Percentiles rank a stretch among this genome's conserved stretches.
phyloP scores from a whole-genome alignment of 2,888 invertebrate species.

The Megaustenia siamemsis region DNA sequence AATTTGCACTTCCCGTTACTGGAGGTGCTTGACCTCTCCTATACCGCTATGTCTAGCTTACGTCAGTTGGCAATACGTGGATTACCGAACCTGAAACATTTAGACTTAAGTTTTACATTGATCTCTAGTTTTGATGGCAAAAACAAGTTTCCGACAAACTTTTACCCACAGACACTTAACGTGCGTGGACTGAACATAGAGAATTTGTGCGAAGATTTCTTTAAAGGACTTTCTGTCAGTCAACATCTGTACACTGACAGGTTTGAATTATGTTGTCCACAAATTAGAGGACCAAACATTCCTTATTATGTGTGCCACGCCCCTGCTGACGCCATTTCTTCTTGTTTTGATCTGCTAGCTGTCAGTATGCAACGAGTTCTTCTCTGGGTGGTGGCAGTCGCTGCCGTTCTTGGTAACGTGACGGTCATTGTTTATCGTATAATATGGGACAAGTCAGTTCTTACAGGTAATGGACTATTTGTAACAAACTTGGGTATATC shows the following conservation, averaged over 20 bases:
- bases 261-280: slow-evolving; percentile 42
- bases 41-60: background rate
- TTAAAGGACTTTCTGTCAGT: slow-evolving; percentile 19
- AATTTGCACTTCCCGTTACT: no score
- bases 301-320: slow-evolving; percentile 63
- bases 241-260: slow-evolving; percentile 40
- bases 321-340: slow-evolving; percentile 71
- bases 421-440: slow-evolving; percentile 43
- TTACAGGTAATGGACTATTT: slow-evolving; percentile 61
- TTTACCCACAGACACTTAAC: background rate
- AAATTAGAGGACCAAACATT: slow-evolving; percentile 28
- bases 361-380: slow-evolving; percentile 67
- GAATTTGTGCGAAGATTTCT: background rate
- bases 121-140: background rate
- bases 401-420: slow-evolving; percentile 43
- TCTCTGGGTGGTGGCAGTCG: slow-evolving; percentile 61
- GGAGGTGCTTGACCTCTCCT: background rate
- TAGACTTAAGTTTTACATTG: background rate
- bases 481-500: slow-evolving; percentile 71
- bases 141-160: background rate
- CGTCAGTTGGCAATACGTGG: background rate
- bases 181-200: background rate
- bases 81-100: background rate
- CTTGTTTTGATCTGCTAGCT: slow-evolving; percentile 73
- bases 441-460: slow-evolving; percentile 55